A percentile compares a stretch with the other conserved stretches of the same genome.
These are phyloP conservation scores for Gavialis gangeticus DNA, from an alignment of 2,113 vertebrate genomes.

Conservation along the genomic window DNA sequence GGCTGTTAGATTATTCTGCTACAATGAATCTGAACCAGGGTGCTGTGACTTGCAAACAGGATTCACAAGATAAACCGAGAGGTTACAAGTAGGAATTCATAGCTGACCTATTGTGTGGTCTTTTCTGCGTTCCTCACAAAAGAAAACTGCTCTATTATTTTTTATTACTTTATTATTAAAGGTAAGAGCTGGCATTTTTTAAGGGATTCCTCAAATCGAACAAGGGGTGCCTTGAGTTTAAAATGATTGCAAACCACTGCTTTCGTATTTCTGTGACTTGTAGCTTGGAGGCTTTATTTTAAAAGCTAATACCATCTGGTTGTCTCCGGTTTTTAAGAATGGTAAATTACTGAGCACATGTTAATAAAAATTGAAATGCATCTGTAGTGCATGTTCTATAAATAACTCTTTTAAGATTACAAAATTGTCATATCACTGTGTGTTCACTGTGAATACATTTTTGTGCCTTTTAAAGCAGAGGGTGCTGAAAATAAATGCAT, in stretches of 20 bases:
- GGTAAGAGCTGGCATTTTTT: too few species aligned
- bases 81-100: too few species aligned
- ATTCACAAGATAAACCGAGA: too few species aligned
- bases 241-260: too few species aligned
- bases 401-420: neutral
- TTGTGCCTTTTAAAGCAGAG: neutral
- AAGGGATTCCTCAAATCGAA: too few species aligned
- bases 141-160: too few species aligned
- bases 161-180: too few species aligned
- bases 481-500: neutral
- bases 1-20: neutral
- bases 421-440: neutral
- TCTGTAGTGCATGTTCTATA: neutral
- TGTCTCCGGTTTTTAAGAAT: neutral
- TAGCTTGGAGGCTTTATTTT: neutral
- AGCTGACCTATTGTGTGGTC: too few species aligned
- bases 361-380: neutral
- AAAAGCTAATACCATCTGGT: neutral
- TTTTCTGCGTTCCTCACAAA: too few species aligned
- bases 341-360: too few species aligned
- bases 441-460: neutral
- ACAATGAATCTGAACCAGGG: neutral
- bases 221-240: too few species aligned
- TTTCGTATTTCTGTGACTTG: neutral
- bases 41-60: too few species aligned